These are phyloP conservation scores for Macropis europaea DNA, from an alignment of 2,888 invertebrate species.

Conservation along the genomic window DNA sequence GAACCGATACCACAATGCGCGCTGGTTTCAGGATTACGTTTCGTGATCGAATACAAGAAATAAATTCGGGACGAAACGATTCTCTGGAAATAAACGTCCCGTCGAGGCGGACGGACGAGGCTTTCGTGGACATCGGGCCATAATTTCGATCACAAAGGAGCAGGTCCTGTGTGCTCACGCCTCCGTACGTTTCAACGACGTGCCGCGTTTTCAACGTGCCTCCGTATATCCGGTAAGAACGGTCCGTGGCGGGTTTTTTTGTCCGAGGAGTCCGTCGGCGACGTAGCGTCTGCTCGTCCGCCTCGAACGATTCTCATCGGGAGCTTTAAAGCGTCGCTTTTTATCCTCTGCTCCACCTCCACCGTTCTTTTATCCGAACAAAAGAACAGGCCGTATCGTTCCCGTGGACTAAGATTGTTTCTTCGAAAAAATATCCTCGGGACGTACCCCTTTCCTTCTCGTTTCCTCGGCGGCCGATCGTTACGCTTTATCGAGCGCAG, in stretches of 20 bases:
- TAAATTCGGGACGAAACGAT: neutral
- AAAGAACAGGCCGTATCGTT: constrained; percentile 54
- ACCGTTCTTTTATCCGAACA: constrained; percentile 28
- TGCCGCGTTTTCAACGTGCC: constrained; percentile 38
- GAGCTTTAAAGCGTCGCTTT: constrained; percentile 56
- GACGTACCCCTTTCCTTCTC: constrained; percentile 14
- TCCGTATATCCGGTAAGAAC: constrained; percentile 49
- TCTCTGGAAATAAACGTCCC: constrained; percentile 2
- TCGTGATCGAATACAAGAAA: neutral
- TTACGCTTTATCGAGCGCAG: constrained; percentile 34
- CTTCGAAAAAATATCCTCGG: constrained; percentile 40
- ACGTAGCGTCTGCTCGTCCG: constrained; percentile 44
- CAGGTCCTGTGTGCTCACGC: constrained; percentile 8
- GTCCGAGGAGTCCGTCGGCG: constrained; percentile 40
- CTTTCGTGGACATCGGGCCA: constrained; percentile 33
- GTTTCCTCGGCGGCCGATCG: constrained; percentile 19
- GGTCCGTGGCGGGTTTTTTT: constrained; percentile 44
- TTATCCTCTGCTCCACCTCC: constrained; percentile 19
- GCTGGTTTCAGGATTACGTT: too few species aligned
- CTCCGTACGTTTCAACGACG: constrained; percentile 24
- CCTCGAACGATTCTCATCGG: constrained; percentile 55
- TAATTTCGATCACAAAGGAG: constrained; percentile 45
- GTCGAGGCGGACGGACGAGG: neutral
- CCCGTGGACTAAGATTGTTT: constrained; percentile 44
- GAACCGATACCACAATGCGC: neutral